Percentiles rank a stretch among this genome's conserved stretches.
Conservation (phyloP, 2,113 vertebrate genomes). For the Scatophagus argus region DNA sequence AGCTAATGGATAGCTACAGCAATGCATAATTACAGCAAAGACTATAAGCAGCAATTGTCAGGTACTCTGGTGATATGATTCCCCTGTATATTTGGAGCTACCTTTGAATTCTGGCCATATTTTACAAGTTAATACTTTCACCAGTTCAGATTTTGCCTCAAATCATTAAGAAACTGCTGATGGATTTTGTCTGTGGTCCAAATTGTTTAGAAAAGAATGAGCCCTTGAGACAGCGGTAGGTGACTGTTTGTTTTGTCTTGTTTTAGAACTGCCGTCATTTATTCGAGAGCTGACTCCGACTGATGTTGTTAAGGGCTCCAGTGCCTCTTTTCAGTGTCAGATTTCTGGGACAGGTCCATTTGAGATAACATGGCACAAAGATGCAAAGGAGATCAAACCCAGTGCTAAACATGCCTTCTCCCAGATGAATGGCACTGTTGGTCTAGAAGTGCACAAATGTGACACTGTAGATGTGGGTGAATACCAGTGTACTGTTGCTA, state of each 20-base stretch:
- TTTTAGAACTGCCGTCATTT: conserved; percentile 92
- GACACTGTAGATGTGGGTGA: conserved; percentile 92
- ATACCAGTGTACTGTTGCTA: conserved; percentile 93
- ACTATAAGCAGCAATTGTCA: too few relatives aligned
- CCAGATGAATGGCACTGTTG: conserved; percentile 84
- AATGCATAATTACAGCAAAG: too few relatives aligned
- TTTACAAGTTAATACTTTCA: not conserved
- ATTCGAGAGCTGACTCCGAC: conserved; percentile 85
- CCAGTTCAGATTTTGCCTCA: not conserved
- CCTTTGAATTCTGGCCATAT: too few relatives aligned
- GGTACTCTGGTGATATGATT: too few relatives aligned
- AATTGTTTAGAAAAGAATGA: not conserved
- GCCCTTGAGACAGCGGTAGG: not conserved
- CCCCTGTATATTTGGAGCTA: too few relatives aligned
- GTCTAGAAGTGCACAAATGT: conserved; percentile 90
- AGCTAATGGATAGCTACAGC: too few relatives aligned
- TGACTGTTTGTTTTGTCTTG: conserved; percentile 49
- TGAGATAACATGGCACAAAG: conserved; percentile 94
- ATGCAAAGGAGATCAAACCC: conserved; percentile 92
- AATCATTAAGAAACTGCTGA: not conserved
- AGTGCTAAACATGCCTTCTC: conserved; percentile 91
- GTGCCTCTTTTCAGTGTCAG: conserved; percentile 88
- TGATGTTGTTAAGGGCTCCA: conserved; percentile 90
- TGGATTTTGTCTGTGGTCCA: not conserved
- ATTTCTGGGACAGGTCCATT: conserved; percentile 91